Percentiles rank a stretch among this genome's conserved stretches.
Conservation (phyloP, 2,797 vertebrate genomes). For the Anguilla obscura region DNA sequence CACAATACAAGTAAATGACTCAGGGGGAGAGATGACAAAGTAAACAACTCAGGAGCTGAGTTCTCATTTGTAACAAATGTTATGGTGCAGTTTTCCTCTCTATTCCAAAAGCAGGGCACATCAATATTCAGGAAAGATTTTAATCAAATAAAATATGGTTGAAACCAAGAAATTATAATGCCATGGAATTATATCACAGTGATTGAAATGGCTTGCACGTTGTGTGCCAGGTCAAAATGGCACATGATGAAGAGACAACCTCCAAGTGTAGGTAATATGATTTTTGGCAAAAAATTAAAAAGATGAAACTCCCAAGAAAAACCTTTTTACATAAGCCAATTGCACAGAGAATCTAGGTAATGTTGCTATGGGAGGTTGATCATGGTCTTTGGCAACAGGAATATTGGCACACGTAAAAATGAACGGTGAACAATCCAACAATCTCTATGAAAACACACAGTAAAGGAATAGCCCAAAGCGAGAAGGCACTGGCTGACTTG, state of each 20-base stretch:
- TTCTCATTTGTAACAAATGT: neutral
- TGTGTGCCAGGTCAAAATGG: neutral
- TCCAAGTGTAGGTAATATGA: neutral
- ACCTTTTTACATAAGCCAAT: neutral
- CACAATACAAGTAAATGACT: neutral
- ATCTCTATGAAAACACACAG: no score
- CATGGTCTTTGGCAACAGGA: neutral
- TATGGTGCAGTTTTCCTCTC: neutral
- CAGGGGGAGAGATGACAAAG: neutral
- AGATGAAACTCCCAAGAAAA: neutral
- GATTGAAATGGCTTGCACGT: neutral
- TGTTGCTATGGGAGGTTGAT: neutral
- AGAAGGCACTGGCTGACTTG: neutral
- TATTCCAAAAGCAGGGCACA: neutral
- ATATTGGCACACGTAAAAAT: neutral
- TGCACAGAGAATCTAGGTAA: neutral
- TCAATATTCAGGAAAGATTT: slow-evolving; percentile 15
- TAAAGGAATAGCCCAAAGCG: neutral
- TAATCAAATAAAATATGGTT: slow-evolving; percentile 5
- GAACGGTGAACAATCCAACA: neutral
- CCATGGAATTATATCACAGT: neutral
- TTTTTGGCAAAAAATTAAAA: neutral
- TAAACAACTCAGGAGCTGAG: neutral
- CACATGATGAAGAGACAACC: slow-evolving; percentile 1
- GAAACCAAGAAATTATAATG: neutral